Percentiles rank a stretch among this genome's conserved stretches.
Conservation (phyloP, 2,888 invertebrate species). For the Ormyrus thymus region DNA sequence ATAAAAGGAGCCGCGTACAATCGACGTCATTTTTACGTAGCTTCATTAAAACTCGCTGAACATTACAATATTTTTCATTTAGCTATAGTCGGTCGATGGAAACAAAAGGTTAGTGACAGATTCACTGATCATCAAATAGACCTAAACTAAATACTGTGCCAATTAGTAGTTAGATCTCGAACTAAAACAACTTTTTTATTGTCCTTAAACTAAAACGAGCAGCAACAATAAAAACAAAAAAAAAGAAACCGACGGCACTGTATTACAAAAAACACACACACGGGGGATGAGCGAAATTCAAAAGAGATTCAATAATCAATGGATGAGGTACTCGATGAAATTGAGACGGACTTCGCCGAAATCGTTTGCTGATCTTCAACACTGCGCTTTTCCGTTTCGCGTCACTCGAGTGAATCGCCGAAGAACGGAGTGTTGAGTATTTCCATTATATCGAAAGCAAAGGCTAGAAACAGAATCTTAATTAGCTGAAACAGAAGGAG, state of each 20-base stretch:
- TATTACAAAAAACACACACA: background rate
- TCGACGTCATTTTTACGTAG: conserved; percentile 12
- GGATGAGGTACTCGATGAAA: conserved; percentile 32
- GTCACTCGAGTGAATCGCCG: conserved; percentile 31
- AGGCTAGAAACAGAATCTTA: conserved; percentile 24
- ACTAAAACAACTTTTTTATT: conserved; percentile 52
- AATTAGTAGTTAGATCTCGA: conserved; percentile 51
- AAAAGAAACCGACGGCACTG: background rate
- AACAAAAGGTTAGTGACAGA: conserved; percentile 44
- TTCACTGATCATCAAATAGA: conserved; percentile 45
- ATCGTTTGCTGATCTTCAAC: conserved; percentile 4
- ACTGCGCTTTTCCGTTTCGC: conserved; percentile 33
- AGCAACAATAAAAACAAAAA: conserved; percentile 16
- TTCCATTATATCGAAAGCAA: conserved; percentile 39
- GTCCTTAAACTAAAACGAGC: conserved; percentile 17
- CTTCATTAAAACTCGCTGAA: conserved; percentile 12
- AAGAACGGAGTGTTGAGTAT: conserved; percentile 34
- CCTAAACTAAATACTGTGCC: conserved; percentile 53
- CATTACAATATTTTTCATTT: conserved; percentile 40
- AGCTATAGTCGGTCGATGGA: conserved; percentile 22
- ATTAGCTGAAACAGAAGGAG: conserved; percentile 50
- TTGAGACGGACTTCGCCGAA: conserved; percentile 39
- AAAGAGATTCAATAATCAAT: conserved; percentile 27
- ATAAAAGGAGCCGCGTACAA: conserved; percentile 8
- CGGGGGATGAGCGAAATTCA: conserved; percentile 47